These are phyloP conservation scores for Hozukius guyotensis DNA, from an alignment of 2,797 vertebrate genomes.

Conservation along the genomic window DNA sequence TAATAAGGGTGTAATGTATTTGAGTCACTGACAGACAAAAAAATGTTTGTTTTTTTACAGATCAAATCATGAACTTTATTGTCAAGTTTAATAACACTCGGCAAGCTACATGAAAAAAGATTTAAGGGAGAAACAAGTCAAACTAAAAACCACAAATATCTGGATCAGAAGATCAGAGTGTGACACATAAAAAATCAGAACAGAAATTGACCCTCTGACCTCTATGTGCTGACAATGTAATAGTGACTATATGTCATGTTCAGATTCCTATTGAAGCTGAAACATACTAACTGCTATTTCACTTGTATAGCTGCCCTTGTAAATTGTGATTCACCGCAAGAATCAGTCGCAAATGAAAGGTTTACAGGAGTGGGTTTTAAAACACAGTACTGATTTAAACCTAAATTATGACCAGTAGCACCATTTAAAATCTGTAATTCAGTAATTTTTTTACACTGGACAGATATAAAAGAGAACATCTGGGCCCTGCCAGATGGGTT, in stretches of 20 bases:
- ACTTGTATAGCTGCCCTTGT: conserved; percentile 16
- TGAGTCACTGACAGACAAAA: background rate
- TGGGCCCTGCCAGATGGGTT: background rate
- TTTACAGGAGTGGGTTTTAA: background rate
- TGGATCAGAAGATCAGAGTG: background rate
- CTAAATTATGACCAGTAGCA: background rate
- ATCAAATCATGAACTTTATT: conserved; percentile 16
- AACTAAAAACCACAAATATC: background rate
- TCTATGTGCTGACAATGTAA: background rate
- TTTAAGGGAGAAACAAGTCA: background rate
- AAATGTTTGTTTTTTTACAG: background rate
- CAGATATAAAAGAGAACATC: background rate
- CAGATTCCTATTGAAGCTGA: background rate
- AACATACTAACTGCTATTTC: background rate
- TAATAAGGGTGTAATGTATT: background rate
- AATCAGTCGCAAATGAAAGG: background rate
- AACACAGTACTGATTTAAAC: background rate
- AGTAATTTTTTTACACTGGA: background rate
- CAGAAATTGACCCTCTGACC: background rate
- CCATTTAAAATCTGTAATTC: background rate
- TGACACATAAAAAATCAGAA: background rate
- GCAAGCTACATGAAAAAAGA: background rate
- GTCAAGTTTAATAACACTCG: background rate
- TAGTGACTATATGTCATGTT: background rate
- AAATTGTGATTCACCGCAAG: background rate